Evolutionary conservation across 2,113 vertebrate genomes (phyloP).

Genomic region (Neofelis nebulosa): DNA sequence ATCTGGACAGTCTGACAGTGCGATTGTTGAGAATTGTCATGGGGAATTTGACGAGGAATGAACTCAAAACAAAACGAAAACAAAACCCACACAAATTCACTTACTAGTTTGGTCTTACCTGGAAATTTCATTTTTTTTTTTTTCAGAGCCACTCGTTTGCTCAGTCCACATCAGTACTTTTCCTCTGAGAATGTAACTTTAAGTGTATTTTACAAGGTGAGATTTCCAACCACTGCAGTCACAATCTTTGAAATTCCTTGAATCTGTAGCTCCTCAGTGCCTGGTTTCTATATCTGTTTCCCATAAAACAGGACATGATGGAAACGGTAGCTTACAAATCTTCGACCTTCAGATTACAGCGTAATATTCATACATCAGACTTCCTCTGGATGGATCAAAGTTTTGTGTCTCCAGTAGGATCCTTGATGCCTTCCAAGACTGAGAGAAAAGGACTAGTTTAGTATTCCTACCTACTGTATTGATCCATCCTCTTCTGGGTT

Average conservation of each 20-base stretch:
- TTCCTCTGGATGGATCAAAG: not conserved
- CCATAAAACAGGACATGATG: slow-evolving; percentile 5
- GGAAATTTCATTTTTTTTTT: not conserved
- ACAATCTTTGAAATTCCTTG: not conserved
- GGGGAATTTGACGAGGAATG: not conserved
- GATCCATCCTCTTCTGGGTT: not conserved
- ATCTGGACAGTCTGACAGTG: not conserved
- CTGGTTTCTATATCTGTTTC: slow-evolving; percentile 21
- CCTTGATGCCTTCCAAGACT: not conserved
- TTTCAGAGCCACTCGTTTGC: not conserved
- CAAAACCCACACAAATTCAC: not conserved
- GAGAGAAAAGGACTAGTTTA: not conserved
- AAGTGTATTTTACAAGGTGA: slow-evolving; percentile 19
- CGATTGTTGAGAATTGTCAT: not conserved
- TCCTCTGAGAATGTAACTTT: not conserved
- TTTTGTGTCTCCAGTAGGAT: not conserved
- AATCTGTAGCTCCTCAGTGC: not conserved
- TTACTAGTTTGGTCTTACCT: slow-evolving; percentile 8
- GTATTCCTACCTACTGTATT: not conserved
- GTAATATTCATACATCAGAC: not conserved
- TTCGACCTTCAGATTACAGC: not conserved
- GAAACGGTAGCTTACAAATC: not conserved
- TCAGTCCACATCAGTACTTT: not conserved
- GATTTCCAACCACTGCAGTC: not conserved
- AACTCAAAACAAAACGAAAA: slow-evolving; percentile 24